Evolutionary conservation across 2,888 invertebrate species (phyloP).

Genomic region (Stenodera caucasica): DNA sequence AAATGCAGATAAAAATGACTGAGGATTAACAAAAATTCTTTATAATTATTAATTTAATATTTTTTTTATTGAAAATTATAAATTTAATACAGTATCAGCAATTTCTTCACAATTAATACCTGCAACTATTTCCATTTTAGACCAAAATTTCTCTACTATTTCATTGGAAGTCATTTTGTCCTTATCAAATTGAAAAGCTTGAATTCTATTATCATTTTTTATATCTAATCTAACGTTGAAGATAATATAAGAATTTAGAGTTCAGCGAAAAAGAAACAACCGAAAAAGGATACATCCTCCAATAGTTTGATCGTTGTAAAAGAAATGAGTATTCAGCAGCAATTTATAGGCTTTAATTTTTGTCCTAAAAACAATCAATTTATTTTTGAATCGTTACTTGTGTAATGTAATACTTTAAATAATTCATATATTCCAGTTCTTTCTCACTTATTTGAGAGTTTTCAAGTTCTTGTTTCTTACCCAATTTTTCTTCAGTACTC

Average conservation of each 20-base stretch:
- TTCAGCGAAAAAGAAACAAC: not conserved
- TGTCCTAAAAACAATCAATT: not conserved
- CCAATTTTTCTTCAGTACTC: not conserved
- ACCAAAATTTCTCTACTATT: constrained; percentile 9
- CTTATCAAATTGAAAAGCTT: constrained; percentile 8
- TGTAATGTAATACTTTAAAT: not conserved
- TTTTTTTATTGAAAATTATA: constrained; percentile 8
- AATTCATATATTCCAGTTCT: not conserved
- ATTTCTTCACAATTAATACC: constrained; percentile 7
- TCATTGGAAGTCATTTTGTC: not conserved
- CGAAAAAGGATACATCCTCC: constrained; percentile 24
- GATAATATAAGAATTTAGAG: not conserved
- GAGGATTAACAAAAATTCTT: not conserved
- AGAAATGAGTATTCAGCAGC: constrained; percentile 11
- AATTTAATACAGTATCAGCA: not conserved
- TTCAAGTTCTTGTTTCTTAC: not conserved
- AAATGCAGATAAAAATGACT: constrained; percentile 11
- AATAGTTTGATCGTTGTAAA: not conserved
- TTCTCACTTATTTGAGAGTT: not conserved
- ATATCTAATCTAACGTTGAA: not conserved
- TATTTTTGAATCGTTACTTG: not conserved
- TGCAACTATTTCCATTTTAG: constrained; percentile 1
- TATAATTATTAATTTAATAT: not conserved
- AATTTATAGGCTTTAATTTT: constrained; percentile 11
- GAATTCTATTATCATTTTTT: not conserved